Conservation (phyloP, 1,140 invertebrate species). For the Temnothorax longispinosus region DNA sequence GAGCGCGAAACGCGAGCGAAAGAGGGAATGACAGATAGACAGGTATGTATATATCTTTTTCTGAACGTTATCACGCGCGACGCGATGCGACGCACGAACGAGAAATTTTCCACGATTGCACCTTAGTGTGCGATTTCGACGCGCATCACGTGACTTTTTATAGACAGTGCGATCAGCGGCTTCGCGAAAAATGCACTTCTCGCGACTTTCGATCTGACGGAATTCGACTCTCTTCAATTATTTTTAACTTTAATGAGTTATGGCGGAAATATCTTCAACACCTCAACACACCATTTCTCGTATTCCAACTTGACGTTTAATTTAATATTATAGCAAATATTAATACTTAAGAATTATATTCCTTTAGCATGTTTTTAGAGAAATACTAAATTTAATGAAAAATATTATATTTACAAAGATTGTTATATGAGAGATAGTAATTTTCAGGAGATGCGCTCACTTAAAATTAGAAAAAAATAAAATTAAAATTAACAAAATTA, state of each 20-base stretch:
- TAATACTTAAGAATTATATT: neutral
- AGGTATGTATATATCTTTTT: conserved; percentile 1
- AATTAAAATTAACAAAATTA: neutral
- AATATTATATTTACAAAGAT: neutral
- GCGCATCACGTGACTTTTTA: conserved; percentile 39
- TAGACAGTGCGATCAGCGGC: conserved; percentile 16
- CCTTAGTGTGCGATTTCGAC: neutral
- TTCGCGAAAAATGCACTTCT: neutral
- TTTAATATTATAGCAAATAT: neutral
- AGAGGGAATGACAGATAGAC: neutral
- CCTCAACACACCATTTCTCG: neutral
- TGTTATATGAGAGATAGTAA: neutral
- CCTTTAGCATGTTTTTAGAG: neutral
- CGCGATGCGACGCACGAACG: conserved; percentile 39
- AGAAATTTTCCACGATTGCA: conserved; percentile 53
- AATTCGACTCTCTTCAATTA: neutral
- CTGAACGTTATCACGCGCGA: conserved; percentile 26
- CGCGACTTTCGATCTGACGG: neutral
- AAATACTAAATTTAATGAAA: neutral
- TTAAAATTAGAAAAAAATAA: neutral
- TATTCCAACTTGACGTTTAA: neutral
- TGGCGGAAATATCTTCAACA: neutral
- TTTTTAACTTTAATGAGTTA: neutral
- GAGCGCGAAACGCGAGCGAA: neutral
- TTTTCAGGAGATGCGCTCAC: neutral